Evolutionary conservation across 2,888 invertebrate species (phyloP), one percentile per base, ranked within the genome.

Genomic region (Pherbina coryleti): DNA sequence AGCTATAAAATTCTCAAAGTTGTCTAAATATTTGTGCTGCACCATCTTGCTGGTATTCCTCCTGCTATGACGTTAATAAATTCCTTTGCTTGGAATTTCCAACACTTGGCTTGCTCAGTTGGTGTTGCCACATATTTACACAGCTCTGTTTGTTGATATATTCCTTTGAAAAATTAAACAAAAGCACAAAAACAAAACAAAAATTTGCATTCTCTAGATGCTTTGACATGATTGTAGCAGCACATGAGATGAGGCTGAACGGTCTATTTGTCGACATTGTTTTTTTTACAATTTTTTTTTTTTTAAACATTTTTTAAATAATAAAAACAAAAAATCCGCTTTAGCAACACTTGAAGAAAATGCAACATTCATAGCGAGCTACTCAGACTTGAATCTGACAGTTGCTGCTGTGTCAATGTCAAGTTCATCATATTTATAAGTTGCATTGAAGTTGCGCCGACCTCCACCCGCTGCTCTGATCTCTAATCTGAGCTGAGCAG

Each of bases 341-440:
- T 55, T 55, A 19, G 55, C 53, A 53, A 53, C 17, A 37, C 37
- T 37, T 37, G 5, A 44, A 44, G 11, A 44, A 44, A 44, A 44
- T 44, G 11, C 3, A 31, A 31, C 11, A 44, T 44, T 44, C 44
- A 44, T 44, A 44, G 44, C 44, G 11, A 44, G 3, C 44, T 2
- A 37, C 44, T 1, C 11, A 14, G 14, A 11, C 44, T 44, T 8
- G 22, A 19, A 4, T 57, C 22, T 22, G 22, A 22, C 57, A 60
- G 57, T 60, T 22, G 25, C 57, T 60, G 57, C 57, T 60, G 57
- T 60, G 57, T 60, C 57, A 60, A 60, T 60, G 25, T 60, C 57
- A 60, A 28, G 57, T 60, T 60, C 57, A 60, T 60, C 28, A 44
- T 44, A 44, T 44, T 44, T 44, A 44, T 44, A 44, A 11, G 44